These are phyloP conservation scores for Hydrotaea cyrtoneurina DNA, from an alignment of 2,888 invertebrate genomes.

Conservation along the genomic window DNA sequence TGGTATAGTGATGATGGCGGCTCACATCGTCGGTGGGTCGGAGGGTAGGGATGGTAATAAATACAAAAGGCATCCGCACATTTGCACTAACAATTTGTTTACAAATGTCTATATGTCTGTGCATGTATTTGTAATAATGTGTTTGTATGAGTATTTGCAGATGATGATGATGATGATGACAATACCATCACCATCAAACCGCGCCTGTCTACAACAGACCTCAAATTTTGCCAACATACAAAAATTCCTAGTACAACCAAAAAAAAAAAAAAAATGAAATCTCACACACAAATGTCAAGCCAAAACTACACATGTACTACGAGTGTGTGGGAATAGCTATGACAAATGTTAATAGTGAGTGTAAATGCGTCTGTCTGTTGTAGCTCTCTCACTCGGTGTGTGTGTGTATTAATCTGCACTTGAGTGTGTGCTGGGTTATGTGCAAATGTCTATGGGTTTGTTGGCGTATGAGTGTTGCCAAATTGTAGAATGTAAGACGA, in stretches of 20 bases:
- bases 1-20: neutral
- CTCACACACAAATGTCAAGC: conserved; percentile 8
- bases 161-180: conserved; percentile 2
- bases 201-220: conserved; percentile 56
- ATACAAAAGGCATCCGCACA: conserved; percentile 5
- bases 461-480: neutral
- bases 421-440: too few relatives aligned
- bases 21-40: neutral
- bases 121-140: neutral
- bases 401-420: too few relatives aligned
- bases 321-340: neutral
- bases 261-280: neutral
- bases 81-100: conserved; percentile 8
- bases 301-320: neutral
- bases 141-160: conserved; percentile 6
- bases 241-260: conserved; percentile 14
- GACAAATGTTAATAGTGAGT: neutral
- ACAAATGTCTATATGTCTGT: neutral
- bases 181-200: conserved; percentile 45
- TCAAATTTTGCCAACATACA: conserved; percentile 27
- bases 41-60: neutral
- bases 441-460: neutral
- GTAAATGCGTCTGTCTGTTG: neutral
- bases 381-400: neutral
- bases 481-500: neutral